A percentile compares a stretch with the other conserved stretches of the same genome.
These are phyloP conservation scores for Ancistrus triradiatus DNA, from an alignment of 2,113 vertebrate genomes.

Conservation along the genomic window DNA sequence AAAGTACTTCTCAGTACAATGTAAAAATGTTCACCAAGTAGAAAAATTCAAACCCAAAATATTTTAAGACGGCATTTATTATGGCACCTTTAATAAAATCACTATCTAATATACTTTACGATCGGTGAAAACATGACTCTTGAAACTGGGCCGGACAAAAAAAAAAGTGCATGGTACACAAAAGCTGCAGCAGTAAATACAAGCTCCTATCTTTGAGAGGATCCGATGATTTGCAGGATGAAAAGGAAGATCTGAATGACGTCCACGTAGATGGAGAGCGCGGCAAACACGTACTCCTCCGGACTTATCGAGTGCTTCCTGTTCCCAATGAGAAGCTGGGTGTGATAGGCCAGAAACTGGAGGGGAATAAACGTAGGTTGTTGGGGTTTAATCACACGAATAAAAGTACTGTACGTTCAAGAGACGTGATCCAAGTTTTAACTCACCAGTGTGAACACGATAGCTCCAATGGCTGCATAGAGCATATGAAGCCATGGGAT, in stretches of 20 bases:
- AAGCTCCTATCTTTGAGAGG: slow-evolving; percentile 49
- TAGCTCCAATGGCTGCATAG: slow-evolving; percentile 85
- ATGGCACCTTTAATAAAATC: too few species aligned
- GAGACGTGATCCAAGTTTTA: too few species aligned
- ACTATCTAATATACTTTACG: not conserved
- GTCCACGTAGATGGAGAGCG: slow-evolving; percentile 88
- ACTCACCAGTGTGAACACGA: slow-evolving; percentile 89
- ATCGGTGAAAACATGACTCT: not conserved
- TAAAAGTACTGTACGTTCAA: too few species aligned
- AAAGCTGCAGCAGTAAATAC: not conserved
- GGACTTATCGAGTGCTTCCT: slow-evolving; percentile 85
- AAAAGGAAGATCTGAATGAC: slow-evolving; percentile 92
- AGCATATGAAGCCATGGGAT: slow-evolving; percentile 93
- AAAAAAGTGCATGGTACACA: not conserved
- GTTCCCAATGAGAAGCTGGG: slow-evolving; percentile 92
- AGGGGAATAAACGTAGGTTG: not conserved
- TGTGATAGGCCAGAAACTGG: slow-evolving; percentile 95
- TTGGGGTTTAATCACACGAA: not conserved
- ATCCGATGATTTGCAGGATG: slow-evolving; percentile 84
- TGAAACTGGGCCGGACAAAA: not conserved
- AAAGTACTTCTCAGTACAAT: too few species aligned
- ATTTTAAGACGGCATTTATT: too few species aligned
- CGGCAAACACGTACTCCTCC: slow-evolving; percentile 88
- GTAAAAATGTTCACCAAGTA: too few species aligned
- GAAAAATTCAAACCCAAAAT: too few species aligned